Evolutionary conservation across 2,797 vertebrate species (phyloP).

Genomic region (Spea hammondii): DNA sequence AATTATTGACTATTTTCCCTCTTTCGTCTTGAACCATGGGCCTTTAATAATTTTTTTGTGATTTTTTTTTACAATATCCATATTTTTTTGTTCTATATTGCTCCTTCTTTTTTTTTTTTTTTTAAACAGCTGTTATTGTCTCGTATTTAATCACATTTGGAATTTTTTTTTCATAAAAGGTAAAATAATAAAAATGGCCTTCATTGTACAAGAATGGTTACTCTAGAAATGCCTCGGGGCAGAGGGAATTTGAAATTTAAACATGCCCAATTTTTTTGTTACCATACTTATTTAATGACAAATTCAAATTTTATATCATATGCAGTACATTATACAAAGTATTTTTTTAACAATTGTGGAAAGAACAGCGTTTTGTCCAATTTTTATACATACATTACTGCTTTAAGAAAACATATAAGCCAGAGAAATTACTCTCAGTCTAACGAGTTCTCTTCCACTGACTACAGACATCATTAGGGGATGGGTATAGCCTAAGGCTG

Average conservation of each 20-base stretch:
- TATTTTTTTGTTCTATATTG: not conserved
- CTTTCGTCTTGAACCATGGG: not conserved
- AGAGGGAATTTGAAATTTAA: not conserved
- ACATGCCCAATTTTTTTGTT: not conserved
- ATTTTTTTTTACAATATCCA: not conserved
- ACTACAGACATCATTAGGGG: slow-evolving; percentile 98
- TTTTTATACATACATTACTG: slow-evolving; percentile 76
- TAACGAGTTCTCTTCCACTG: slow-evolving; percentile 93
- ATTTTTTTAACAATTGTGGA: slow-evolving; percentile 60
- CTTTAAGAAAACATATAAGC: slow-evolving; percentile 89
- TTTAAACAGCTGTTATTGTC: too few relatives aligned
- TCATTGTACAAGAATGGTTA: not conserved
- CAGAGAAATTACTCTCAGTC: slow-evolving; percentile 93
- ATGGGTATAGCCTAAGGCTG: slow-evolving; percentile 90
- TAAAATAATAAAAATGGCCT: not conserved
- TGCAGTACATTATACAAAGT: not conserved
- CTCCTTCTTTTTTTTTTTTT: too few relatives aligned
- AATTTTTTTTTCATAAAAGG: too few relatives aligned
- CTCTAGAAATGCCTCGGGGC: not conserved
- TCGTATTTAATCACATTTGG: too few relatives aligned
- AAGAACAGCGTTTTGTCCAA: slow-evolving; percentile 65
- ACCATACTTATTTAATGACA: not conserved
- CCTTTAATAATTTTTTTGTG: not conserved
- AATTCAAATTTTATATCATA: not conserved
- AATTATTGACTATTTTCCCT: not conserved